Conservation (phyloP, 2,888 invertebrate genomes). For the Megaustenia siamemsis region DNA sequence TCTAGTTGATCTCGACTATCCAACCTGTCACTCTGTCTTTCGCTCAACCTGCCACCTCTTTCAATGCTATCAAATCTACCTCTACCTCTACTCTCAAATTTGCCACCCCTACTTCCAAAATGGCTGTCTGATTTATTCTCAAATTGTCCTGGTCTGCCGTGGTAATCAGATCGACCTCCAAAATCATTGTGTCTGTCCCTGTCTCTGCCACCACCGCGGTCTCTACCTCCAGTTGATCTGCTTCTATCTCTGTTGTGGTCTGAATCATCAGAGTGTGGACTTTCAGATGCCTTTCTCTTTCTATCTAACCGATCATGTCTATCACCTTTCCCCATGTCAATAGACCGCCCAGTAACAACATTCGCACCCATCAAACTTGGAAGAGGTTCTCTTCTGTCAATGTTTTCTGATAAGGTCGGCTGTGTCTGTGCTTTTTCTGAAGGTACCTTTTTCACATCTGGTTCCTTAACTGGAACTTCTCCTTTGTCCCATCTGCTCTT, state of each 20-base stretch:
- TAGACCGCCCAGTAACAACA: not conserved
- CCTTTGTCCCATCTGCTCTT: constrained; percentile 29
- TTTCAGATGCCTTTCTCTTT: constrained; percentile 25
- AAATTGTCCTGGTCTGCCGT: not conserved
- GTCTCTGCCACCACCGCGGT: constrained; percentile 37
- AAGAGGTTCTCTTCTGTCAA: not conserved
- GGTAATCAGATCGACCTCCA: not conserved
- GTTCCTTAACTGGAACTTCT: not conserved
- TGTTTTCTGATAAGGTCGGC: not conserved
- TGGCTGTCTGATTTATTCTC: not conserved
- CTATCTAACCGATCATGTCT: constrained; percentile 19
- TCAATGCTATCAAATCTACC: constrained; percentile 18
- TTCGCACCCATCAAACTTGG: constrained; percentile 25
- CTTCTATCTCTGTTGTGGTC: constrained; percentile 34
- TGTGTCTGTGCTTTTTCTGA: constrained; percentile 27
- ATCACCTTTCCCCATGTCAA: not conserved
- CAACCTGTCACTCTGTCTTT: constrained; percentile 10
- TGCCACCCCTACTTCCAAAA: constrained; percentile 35
- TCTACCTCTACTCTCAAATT: constrained; percentile 25
- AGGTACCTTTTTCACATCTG: constrained; percentile 15
- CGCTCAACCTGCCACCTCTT: constrained; percentile 24
- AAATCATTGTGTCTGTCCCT: constrained; percentile 14
- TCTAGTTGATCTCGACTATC: too few relatives aligned
- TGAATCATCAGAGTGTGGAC: constrained; percentile 29
- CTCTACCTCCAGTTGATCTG: constrained; percentile 1